Percentiles rank a stretch among this genome's conserved stretches.
These are phyloP conservation scores for Eulacestoma nigropectus DNA, from an alignment of 2,113 vertebrate species.

Conservation along the genomic window DNA sequence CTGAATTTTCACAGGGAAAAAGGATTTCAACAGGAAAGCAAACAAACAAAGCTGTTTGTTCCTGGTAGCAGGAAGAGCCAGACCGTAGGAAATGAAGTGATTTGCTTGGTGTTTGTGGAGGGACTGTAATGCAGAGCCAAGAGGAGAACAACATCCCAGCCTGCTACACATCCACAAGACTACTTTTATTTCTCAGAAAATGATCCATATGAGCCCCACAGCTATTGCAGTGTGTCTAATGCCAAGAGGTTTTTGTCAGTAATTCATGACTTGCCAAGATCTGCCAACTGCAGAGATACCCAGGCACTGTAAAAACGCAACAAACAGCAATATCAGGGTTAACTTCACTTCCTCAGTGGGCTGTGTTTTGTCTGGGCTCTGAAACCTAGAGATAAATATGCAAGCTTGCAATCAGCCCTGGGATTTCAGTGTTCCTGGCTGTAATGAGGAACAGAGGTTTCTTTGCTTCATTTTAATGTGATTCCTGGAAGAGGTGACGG, in stretches of 20 bases:
- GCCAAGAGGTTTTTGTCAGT: not conserved
- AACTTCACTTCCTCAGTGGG: not conserved
- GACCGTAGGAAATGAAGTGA: not conserved
- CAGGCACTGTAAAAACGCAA: not conserved
- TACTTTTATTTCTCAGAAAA: not conserved
- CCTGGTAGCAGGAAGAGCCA: not conserved
- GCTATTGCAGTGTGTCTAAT: not conserved
- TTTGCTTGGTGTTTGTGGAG: not conserved
- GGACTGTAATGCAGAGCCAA: not conserved
- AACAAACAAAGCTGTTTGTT: not conserved
- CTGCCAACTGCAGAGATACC: not conserved
- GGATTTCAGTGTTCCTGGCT: conserved; percentile 31
- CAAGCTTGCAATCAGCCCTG: conserved; percentile 23
- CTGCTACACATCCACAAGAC: not conserved
- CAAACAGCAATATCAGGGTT: not conserved
- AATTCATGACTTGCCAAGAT: not conserved
- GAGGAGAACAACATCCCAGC: not conserved
- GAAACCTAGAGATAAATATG: conserved; percentile 39
- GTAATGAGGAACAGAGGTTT: conserved; percentile 18
- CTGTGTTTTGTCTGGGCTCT: conserved; percentile 53
- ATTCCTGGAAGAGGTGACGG: not conserved
- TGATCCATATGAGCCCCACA: not conserved
- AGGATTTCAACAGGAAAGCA: not conserved
- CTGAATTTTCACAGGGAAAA: not conserved
- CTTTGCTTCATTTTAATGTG: not conserved